These are phyloP conservation scores for Pegoplata infirma DNA, from an alignment of 2,888 invertebrate species.

Conservation along the genomic window DNA sequence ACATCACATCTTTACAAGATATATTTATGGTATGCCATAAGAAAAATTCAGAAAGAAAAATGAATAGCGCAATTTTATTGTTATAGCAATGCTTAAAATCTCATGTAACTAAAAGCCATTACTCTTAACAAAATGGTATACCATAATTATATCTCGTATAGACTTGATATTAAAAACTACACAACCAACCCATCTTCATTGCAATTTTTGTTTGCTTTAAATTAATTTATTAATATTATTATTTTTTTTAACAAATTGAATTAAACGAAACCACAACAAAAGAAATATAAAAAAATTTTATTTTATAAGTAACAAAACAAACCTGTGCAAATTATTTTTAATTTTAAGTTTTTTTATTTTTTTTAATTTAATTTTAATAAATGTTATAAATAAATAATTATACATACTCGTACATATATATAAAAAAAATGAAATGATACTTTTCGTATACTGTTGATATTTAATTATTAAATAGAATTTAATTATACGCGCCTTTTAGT, in stretches of 20 bases:
- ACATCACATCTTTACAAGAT: not conserved
- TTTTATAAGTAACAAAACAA: constrained; percentile 58
- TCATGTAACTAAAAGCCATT: too few species aligned
- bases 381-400: constrained; percentile 60
- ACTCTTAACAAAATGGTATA: too few species aligned
- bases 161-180: not conserved
- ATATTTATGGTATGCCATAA: not conserved
- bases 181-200: constrained; percentile 55
- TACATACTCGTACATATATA: constrained; percentile 7
- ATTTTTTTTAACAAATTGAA: constrained; percentile 33
- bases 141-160: not conserved
- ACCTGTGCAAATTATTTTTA: constrained; percentile 64
- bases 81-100: too few species aligned
- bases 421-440: constrained; percentile 55
- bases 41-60: too few species aligned
- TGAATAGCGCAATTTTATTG: too few species aligned
- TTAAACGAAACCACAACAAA: too few species aligned
- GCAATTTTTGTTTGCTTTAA: constrained; percentile 63
- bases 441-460: constrained; percentile 61
- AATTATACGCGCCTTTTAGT: constrained; percentile 50
- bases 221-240: constrained; percentile 59
- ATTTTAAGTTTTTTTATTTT: constrained; percentile 63
- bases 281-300: constrained; percentile 47
- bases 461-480: constrained; percentile 58
- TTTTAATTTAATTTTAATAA: constrained; percentile 63